phyloP scores from a whole-genome alignment of 2,888 invertebrate species.

The Himalopsyche japonica region DNA sequence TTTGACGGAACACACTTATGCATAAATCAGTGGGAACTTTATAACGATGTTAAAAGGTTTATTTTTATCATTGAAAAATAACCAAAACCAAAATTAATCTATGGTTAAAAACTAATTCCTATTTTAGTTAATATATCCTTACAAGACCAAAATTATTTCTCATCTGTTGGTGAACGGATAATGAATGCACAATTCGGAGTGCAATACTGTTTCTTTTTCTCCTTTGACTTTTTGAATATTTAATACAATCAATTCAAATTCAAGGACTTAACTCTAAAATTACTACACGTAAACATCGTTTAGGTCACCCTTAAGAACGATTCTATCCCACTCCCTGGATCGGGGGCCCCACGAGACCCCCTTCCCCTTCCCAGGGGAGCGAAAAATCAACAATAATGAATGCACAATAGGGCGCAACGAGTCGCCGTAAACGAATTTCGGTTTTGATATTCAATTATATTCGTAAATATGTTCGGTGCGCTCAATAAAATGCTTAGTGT shows the following conservation, averaged over 20 bases:
- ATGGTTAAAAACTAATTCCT: too few relatives aligned
- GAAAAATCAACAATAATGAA: conserved; percentile 41
- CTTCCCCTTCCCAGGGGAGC: conserved; percentile 21
- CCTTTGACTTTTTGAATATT: neutral
- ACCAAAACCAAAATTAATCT: too few relatives aligned
- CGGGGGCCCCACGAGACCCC: neutral
- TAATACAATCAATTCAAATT: neutral
- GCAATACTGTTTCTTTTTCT: neutral
- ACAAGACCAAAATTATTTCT: too few relatives aligned
- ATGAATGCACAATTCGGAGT: neutral
- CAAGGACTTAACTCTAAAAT: neutral
- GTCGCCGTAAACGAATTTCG: conserved; percentile 40
- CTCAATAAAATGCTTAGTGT: conserved; percentile 32
- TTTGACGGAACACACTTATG: too few relatives aligned
- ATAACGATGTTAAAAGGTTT: too few relatives aligned
- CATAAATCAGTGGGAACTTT: too few relatives aligned
- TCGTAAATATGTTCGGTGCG: conserved; percentile 38
- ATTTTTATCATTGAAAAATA: too few relatives aligned
- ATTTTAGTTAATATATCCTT: too few relatives aligned
- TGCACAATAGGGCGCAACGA: conserved; percentile 41
- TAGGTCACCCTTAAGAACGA: neutral
- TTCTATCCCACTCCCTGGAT: neutral
- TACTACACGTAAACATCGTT: neutral
- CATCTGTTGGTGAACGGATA: too few relatives aligned
- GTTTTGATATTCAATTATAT: conserved; percentile 41